Evolutionary conservation across 2,888 invertebrate genomes (phyloP), one percentile per base, ranked within the genome.

Genomic region (Sympetrum striolatum): DNA sequence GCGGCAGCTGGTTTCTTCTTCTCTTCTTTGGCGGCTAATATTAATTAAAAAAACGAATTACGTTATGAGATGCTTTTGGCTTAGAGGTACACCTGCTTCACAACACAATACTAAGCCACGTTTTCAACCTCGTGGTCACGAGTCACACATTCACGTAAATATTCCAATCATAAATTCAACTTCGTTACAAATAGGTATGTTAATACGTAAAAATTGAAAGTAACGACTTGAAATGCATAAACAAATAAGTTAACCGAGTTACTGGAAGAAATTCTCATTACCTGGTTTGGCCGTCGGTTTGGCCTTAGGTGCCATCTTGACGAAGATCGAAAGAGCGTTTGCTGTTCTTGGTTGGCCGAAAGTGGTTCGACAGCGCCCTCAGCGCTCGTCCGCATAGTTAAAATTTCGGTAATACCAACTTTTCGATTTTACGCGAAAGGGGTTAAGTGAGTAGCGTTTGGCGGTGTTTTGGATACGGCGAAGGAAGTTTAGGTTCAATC

Each of bases 231-330:
- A 91, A 90, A 91, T 90, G 80, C 14, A 91, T 48, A 25, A n/a
- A n/a, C n/a, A n/a, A n/a, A n/a, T n/a, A 91, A 90, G 18, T 53
- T 18, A 92, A 93, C 93, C 92, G 93, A 94, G 93, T 96, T 97
- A 44, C 79, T 79, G 14, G 0, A 80, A 3, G 58, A 25, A 25
- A 31, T 6, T 48, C n/a, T 90, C 31, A 12, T 25, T 39, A 80
- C 81, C 97, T 95, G 97, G 95, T 95, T 97, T 97, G 94, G 97
- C 97, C 93, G 97, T 96, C 94, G 97, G 94, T 93, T 95, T 95
- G 92, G 95, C 96, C 96, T 98, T 98, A 94, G 98, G 97, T 95
- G 97, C 97, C 98, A 98, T 98, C 95, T 96, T 96, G 94, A 92
- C 79, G 80, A 73, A n/a, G 37, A n/a, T 60, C 37, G 86, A n/a